Evolutionary conservation across 2,797 vertebrate genomes (phyloP), one percentile per base, ranked within the genome.

Genomic region (Sebastes matsubarae): DNA sequence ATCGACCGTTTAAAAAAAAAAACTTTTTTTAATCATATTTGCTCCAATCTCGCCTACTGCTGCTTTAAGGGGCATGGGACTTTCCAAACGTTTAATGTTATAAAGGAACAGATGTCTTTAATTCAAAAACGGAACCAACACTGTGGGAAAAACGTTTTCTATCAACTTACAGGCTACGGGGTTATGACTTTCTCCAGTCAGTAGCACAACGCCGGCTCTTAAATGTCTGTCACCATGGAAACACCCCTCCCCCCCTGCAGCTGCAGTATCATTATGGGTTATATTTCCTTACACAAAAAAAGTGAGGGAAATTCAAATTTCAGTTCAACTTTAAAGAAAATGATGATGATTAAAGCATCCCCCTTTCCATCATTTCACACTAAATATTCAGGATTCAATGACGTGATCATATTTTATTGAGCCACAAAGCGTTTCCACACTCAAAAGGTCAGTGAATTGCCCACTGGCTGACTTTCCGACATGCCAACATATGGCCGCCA

Each of bases 401-500:
- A 61, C 25, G 13, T 29, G 24, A 20, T 50, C 14, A 20, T 27
- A 77, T 77, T 69, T 81, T 38, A 30, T 12, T 18, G 68, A 58
- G 32, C 54, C 54, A 32, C 30, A 68, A 34, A 67, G 20, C 1
- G 22, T 88, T 86, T 79, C 77, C 67, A 81, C 27, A 32, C 30
- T 38, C 64, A 13, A 75, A 74, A 90, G 87, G 91, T 89, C 88
- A 92, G 68, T 4, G 63, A 58, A 59, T 72, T 65, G 79, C 59
- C 77, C 8, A 22, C 25, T 82, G 82, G 65, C 75, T 71, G 87
- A 77, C 83, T 57, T 84, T 64, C 68, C 34, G 0, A 79, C 86
- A 84, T 87, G 82, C 86, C 81, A 82, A 83, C 92, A 91, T 93
- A 72, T 92, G 86, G 86, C 54, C 82, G 88, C 90, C 89, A 93